Conservation (phyloP, 2,113 vertebrate species). For the Callithrix jacchus region DNA sequence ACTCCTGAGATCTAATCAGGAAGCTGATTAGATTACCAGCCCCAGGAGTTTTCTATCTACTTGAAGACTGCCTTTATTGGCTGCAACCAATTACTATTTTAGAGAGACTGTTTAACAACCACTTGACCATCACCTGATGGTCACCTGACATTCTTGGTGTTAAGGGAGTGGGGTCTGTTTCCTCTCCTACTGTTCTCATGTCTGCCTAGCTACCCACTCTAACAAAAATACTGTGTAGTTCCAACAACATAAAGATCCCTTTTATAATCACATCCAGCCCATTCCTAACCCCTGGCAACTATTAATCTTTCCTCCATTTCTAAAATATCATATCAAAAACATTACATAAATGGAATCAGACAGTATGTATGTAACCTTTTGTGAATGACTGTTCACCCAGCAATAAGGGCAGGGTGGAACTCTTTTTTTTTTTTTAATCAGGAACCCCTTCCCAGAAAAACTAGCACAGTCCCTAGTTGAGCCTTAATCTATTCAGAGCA, state of each 20-base stretch:
- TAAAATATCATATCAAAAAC: background rate
- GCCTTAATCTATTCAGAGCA: background rate
- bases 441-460: background rate
- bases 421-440: background rate
- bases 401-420: background rate
- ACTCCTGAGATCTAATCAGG: too few relatives aligned
- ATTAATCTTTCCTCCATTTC: background rate
- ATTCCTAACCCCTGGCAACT: background rate
- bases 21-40: too few relatives aligned
- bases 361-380: background rate
- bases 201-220: too few relatives aligned
- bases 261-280: background rate
- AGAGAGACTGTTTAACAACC: too few relatives aligned
- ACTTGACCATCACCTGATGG: too few relatives aligned
- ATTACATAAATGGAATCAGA: background rate
- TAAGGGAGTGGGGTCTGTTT: too few relatives aligned
- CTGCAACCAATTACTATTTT: too few relatives aligned
- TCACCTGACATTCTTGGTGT: too few relatives aligned
- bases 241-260: background rate
- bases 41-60: too few relatives aligned
- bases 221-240: background rate
- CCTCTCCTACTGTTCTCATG: too few relatives aligned
- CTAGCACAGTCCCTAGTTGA: too few relatives aligned
- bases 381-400: background rate
- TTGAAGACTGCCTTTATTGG: too few relatives aligned